phyloP scores from a whole-genome alignment of 2,888 invertebrate genomes.

The Actias luna region DNA sequence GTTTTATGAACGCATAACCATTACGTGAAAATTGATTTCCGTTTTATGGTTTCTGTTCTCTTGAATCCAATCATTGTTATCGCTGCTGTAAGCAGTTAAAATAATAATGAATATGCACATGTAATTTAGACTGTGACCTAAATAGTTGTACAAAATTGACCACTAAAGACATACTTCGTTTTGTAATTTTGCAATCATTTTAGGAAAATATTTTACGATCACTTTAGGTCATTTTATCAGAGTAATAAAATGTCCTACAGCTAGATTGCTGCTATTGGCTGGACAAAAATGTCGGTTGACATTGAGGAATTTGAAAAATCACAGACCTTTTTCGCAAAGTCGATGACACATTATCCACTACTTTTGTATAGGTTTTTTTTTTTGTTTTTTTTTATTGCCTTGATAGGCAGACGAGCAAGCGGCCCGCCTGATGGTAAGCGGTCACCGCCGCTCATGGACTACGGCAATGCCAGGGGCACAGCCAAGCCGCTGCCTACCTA shows the following conservation, averaged over 20 bases:
- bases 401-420: too few species aligned
- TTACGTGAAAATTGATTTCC: slow-evolving; percentile 79
- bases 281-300: slow-evolving; percentile 20
- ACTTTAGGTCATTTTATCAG: slow-evolving; percentile 18
- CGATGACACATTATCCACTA: slow-evolving; percentile 11
- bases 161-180: slow-evolving; percentile 1
- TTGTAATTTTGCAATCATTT: neutral
- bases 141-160: slow-evolving; percentile 27
- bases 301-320: slow-evolving; percentile 23
- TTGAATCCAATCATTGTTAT: slow-evolving; percentile 80
- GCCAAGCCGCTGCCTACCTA: too few species aligned
- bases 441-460: too few species aligned
- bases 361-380: neutral
- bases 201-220: slow-evolving; percentile 13
- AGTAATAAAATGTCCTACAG: slow-evolving; percentile 18
- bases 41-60: slow-evolving; percentile 80
- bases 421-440: too few species aligned
- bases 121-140: slow-evolving; percentile 56
- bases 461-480: too few species aligned
- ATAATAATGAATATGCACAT: slow-evolving; percentile 65
- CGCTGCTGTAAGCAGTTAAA: slow-evolving; percentile 73
- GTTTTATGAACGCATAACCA: slow-evolving; percentile 76
- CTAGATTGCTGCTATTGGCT: slow-evolving; percentile 15
- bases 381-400: too few species aligned
- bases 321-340: slow-evolving; percentile 20